phyloP scores from a whole-genome alignment of 2,797 vertebrate genomes.

The Zenarchopterus dispar region DNA sequence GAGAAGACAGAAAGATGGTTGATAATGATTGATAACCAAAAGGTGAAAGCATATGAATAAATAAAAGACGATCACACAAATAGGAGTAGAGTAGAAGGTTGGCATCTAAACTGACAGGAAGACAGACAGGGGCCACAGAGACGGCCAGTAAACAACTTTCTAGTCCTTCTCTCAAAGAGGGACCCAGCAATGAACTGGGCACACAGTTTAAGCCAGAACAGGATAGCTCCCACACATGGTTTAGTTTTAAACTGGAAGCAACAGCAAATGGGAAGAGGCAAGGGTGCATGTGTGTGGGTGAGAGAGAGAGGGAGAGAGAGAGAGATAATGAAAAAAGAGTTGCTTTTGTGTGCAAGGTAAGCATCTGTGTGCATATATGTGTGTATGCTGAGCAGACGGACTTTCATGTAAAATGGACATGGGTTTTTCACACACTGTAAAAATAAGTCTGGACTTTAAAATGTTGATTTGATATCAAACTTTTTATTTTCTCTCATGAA shows the following conservation, averaged over 20 bases:
- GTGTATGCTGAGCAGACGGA: slow-evolving; percentile 36
- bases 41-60: background rate
- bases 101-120: slow-evolving; percentile 1
- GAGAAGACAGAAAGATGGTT: slow-evolving; percentile 11
- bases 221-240: slow-evolving; percentile 68
- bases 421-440: slow-evolving; percentile 39
- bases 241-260: slow-evolving; percentile 70
- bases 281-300: slow-evolving; percentile 15
- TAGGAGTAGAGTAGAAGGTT: background rate
- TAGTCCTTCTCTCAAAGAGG: slow-evolving; percentile 7
- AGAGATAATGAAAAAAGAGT: background rate
- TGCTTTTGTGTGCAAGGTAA: slow-evolving; percentile 28
- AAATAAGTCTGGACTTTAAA: slow-evolving; percentile 26
- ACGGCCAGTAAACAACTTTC: slow-evolving; percentile 9
- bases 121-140: background rate
- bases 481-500: slow-evolving; percentile 29
- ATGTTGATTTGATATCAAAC: slow-evolving; percentile 24
- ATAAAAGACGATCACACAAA: slow-evolving; percentile 16
- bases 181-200: slow-evolving; percentile 27
- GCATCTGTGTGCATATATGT: slow-evolving; percentile 34
- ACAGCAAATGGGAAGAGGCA: slow-evolving; percentile 60
- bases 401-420: slow-evolving; percentile 47
- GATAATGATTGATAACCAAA: slow-evolving; percentile 27
- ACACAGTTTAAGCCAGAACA: slow-evolving; percentile 46
- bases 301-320: background rate